These are phyloP conservation scores for Micrasema minimum DNA, from an alignment of 1,140 invertebrate species.

Conservation along the genomic window DNA sequence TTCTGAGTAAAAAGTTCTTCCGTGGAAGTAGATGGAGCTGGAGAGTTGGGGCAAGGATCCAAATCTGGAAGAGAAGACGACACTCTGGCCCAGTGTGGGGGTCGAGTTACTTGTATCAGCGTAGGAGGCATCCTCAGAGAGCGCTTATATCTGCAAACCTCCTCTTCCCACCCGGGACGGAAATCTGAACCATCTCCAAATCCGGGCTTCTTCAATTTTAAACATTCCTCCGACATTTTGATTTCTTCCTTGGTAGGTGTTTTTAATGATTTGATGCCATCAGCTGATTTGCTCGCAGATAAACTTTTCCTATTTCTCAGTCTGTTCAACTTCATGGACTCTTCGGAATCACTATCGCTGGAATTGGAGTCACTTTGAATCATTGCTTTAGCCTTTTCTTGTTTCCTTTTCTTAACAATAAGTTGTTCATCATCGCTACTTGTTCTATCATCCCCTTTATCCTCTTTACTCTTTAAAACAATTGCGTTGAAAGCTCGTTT, in stretches of 20 bases:
- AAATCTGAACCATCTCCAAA: slow-evolving; percentile 81
- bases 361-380: slow-evolving; percentile 40
- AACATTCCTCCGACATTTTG: slow-evolving; percentile 59
- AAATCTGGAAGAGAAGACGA: slow-evolving; percentile 81
- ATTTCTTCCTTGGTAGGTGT: slow-evolving; percentile 59
- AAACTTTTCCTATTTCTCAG: slow-evolving; percentile 60
- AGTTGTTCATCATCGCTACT: slow-evolving; percentile 52
- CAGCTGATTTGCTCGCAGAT: slow-evolving; percentile 57
- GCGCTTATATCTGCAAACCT: slow-evolving; percentile 82
- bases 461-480: slow-evolving; percentile 45
- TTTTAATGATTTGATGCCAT: slow-evolving; percentile 58
- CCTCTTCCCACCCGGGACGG: slow-evolving; percentile 81
- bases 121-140: slow-evolving; percentile 81
- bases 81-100: slow-evolving; percentile 68
- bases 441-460: slow-evolving; percentile 47
- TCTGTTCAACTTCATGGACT: slow-evolving; percentile 59
- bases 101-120: slow-evolving; percentile 78
- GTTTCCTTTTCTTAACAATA: slow-evolving; percentile 48
- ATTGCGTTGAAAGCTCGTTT: slow-evolving; percentile 5
- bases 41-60: slow-evolving; percentile 74
- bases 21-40: slow-evolving; percentile 70
- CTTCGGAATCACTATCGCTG: slow-evolving; percentile 62
- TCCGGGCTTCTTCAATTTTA: slow-evolving; percentile 68
- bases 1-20: slow-evolving; percentile 55
- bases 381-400: slow-evolving; percentile 41